phyloP scores from a whole-genome alignment of 2,797 vertebrate genomes.

The Liasis olivaceus region DNA sequence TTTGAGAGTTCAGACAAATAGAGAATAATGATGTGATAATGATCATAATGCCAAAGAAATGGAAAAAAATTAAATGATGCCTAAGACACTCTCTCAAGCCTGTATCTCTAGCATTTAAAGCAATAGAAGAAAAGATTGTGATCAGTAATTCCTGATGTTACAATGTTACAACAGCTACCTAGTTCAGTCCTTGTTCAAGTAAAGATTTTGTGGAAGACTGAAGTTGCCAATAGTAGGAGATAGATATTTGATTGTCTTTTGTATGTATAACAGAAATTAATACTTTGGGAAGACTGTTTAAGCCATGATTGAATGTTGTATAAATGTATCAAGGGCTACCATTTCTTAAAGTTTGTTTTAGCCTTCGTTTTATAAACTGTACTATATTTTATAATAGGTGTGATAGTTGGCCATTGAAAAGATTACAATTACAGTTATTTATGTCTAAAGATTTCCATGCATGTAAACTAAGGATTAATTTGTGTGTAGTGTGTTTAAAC shows the following conservation, averaged over 20 bases:
- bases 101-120: neutral
- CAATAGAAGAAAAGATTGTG: neutral
- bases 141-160: neutral
- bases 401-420: neutral
- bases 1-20: neutral
- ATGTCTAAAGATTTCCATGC: neutral
- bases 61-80: neutral
- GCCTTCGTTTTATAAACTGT: neutral
- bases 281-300: neutral
- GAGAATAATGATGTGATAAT: neutral
- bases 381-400: neutral
- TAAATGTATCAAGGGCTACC: neutral
- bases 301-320: neutral
- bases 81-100: neutral
- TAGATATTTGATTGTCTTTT: neutral
- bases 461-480: neutral
- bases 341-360: neutral
- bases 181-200: neutral
- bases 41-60: neutral
- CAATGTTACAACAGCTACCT: neutral
- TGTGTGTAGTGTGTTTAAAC: neutral
- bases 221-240: neutral
- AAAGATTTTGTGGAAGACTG: neutral
- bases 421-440: neutral
- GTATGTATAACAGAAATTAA: neutral